phyloP scores from a whole-genome alignment of 2,888 invertebrate species.

The Synergus japonicus region DNA sequence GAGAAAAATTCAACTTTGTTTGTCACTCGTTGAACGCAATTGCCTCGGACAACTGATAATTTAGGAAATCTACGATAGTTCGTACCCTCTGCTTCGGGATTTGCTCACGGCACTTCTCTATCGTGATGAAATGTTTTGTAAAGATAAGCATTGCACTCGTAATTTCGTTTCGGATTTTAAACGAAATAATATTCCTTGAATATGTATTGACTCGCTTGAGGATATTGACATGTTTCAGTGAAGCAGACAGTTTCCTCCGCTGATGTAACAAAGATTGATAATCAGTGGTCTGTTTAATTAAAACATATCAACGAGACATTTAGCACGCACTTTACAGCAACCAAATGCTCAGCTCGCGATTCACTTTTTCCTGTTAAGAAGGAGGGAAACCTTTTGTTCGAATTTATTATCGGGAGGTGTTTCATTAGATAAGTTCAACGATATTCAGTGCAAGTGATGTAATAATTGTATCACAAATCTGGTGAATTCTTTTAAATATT shows the following conservation, averaged over 20 bases:
- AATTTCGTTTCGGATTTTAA: background rate
- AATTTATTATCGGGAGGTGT: background rate
- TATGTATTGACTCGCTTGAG: background rate
- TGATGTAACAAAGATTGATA: background rate
- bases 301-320: background rate
- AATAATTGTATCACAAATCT: background rate
- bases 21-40: conserved; percentile 45
- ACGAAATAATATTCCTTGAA: background rate
- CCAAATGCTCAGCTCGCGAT: background rate
- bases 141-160: conserved; percentile 26
- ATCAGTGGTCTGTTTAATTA: background rate
- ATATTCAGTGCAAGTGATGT: background rate
- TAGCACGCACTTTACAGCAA: background rate
- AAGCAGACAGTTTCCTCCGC: background rate
- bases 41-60: conserved; percentile 62
- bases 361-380: background rate
- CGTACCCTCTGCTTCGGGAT: conserved; percentile 49
- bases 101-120: conserved; percentile 65
- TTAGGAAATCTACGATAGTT: conserved; percentile 54
- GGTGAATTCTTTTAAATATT: background rate
- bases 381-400: background rate
- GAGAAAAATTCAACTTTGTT: conserved; percentile 14
- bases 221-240: background rate
- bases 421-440: background rate
- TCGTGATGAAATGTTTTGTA: conserved; percentile 21